Evolutionary conservation across 2,797 vertebrate genomes (phyloP).

Genomic region (Xiphorhynchus erythropygius): DNA sequence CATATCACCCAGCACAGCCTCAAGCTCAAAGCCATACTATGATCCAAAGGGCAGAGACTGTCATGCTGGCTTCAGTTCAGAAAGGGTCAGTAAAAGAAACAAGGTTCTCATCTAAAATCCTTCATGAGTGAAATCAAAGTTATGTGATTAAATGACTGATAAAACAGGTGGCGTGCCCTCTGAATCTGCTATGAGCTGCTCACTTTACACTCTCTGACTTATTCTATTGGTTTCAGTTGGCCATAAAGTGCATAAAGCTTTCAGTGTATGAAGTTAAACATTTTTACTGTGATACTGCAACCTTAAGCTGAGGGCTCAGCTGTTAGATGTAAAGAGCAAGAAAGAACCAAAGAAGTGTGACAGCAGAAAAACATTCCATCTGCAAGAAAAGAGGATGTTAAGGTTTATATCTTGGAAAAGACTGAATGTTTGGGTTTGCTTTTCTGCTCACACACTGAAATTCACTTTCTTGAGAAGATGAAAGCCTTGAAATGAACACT

Average conservation of each 20-base stretch:
- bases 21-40: background rate
- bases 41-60: background rate
- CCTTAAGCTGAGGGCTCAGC: background rate
- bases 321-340: background rate
- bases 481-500: background rate
- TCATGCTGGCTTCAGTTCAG: accelerated
- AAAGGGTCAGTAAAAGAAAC: background rate
- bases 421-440: background rate
- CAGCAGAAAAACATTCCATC: background rate
- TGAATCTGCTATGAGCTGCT: background rate
- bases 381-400: background rate
- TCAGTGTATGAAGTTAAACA: background rate
- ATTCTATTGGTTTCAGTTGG: background rate
- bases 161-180: background rate
- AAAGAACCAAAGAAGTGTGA: background rate
- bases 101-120: background rate
- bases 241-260: background rate
- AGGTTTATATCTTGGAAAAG: background rate
- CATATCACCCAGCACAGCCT: background rate
- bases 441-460: background rate
- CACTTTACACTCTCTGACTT: background rate
- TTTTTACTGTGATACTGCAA: background rate
- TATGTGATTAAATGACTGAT: background rate
- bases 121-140: background rate
- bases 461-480: background rate